Evolutionary conservation across 1,140 invertebrate genomes (phyloP), one percentile per base, ranked within the genome.

Genomic region (Aphaenogaster rudis): DNA sequence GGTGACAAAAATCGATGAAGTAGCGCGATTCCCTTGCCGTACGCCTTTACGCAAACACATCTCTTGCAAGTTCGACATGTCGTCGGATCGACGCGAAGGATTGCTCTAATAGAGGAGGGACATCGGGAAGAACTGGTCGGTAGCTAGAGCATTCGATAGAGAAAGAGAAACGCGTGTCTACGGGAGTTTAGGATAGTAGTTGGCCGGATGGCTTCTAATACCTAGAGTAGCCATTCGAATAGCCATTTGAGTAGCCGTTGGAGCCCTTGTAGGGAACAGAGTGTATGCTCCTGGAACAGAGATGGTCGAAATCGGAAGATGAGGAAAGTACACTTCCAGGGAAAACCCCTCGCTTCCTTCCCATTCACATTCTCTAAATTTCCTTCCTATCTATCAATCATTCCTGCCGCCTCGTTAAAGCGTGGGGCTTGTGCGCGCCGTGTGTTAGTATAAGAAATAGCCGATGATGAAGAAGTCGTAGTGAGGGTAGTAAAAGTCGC

Each of bases 251-350:
- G 94, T 95, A 95, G 94, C 95, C 94, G 94, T 95, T 95, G 94
- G 95, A 95, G 92, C 95, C 95, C 94, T 95, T 95, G 95, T 95
- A 95, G 92, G 95, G 94, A 94, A 95, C 95, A 92, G 95, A 95
- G 92, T 95, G 95, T 95, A 95, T 95, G 94, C 95, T 95, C 94
- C 95, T 95, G 95, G 94, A 95, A 95, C 95, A 95, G 92, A 95
- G 93, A 95, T 95, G 87, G 93, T 93, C 91, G 93, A 94, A 95
- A 95, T 92, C 93, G 93, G 94, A 92, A 94, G 92, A 93, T 95
- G 91, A 95, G 93, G 95, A 94, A 92, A 90, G 72, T 90, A 72
- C 33, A 78, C 71, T 64, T 69, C 64, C 64, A 54, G 67, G 87
- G 54, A 81, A 66, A 72, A 81, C 45, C 50, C 42, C 11, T 42